Percentiles rank a stretch among this genome's conserved stretches.
phyloP scores from a whole-genome alignment of 2,888 invertebrate genomes.

The Electrophaes corylata region DNA sequence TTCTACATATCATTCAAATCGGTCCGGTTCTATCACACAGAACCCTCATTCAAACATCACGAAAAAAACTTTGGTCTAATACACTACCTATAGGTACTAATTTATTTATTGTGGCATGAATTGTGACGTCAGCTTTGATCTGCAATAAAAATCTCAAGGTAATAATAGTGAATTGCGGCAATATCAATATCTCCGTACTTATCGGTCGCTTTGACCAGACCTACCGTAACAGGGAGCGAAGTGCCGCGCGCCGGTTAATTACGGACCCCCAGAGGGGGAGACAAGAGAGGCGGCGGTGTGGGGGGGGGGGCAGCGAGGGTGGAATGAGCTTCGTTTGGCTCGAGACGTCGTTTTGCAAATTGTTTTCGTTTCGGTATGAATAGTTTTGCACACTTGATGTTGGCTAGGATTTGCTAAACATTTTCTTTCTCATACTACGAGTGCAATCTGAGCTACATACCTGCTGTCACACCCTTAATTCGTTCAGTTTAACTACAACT shows the following conservation, averaged over 20 bases:
- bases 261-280: conserved; percentile 26
- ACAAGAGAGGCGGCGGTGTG: conserved; percentile 12
- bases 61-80: background rate
- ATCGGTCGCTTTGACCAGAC: conserved; percentile 29
- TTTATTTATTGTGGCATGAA: background rate
- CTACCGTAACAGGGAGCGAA: conserved; percentile 37
- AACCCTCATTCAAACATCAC: no score
- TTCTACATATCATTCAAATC: no score
- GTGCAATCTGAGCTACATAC: background rate
- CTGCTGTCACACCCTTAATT: background rate
- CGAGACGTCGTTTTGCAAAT: conserved; percentile 38
- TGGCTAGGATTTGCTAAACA: conserved; percentile 14
- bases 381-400: conserved; percentile 17
- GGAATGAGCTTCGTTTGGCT: conserved; percentile 37
- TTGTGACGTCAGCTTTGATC: background rate
- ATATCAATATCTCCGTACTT: conserved; percentile 34
- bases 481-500: background rate
- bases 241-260: conserved; percentile 40
- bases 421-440: background rate
- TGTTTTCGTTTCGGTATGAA: conserved; percentile 32
- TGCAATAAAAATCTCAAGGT: background rate
- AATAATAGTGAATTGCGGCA: conserved; percentile 23
- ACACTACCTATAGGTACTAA: background rate
- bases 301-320: conserved; percentile 22
- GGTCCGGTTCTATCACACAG: no score